Evolutionary conservation across 2,888 invertebrate genomes (phyloP).

Genomic region (Noctua janthina): DNA sequence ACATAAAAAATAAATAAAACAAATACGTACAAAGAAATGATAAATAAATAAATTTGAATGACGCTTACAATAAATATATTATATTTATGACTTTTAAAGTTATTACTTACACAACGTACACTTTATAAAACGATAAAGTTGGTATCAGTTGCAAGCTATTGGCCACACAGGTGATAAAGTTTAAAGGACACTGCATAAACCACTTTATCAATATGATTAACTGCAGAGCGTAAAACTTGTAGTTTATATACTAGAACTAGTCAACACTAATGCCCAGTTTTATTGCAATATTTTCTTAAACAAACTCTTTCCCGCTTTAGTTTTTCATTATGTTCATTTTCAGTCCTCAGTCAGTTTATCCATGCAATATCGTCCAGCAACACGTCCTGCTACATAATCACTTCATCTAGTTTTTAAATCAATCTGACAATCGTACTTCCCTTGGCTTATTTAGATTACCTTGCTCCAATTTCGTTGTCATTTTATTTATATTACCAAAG

Average conservation of each 20-base stretch:
- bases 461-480: conserved; percentile 47
- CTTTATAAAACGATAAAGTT: conserved; percentile 44
- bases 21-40: conserved; percentile 46
- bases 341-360: neutral
- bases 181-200: conserved; percentile 7
- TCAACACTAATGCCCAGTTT: too few species aligned
- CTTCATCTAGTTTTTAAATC: conserved; percentile 31
- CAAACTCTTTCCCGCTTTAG: neutral
- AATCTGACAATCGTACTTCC: conserved; percentile 28
- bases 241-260: neutral
- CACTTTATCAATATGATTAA: neutral
- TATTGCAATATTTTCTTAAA: neutral
- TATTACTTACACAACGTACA: conserved; percentile 25
- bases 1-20: conserved; percentile 22
- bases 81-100: conserved; percentile 30
- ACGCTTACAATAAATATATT: conserved; percentile 40
- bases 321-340: neutral
- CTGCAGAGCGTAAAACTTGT: neutral
- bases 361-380: neutral
- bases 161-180: conserved; percentile 37
- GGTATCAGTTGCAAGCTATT: conserved; percentile 32
- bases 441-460: conserved; percentile 42
- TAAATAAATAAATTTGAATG: conserved; percentile 38
- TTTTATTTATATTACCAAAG: conserved; percentile 48
- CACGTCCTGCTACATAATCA: neutral